Conservation (phyloP, 2,113 vertebrate genomes). For the Hippocampus barbouri region DNA sequence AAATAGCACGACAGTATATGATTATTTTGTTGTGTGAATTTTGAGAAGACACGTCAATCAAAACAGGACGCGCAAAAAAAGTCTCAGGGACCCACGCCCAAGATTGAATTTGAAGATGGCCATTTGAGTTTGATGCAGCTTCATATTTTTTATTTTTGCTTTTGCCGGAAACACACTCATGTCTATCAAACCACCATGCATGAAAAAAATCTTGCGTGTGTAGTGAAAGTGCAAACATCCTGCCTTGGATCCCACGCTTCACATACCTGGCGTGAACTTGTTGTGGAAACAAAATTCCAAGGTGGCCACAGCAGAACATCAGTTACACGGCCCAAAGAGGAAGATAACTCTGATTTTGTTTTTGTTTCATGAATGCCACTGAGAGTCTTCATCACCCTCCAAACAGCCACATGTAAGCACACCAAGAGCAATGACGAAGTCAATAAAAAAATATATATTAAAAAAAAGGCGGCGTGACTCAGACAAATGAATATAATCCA, state of each 20-base stretch:
- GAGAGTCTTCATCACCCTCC: background rate
- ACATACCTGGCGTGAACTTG: constrained; percentile 5
- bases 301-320: constrained; percentile 6
- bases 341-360: constrained; percentile 11
- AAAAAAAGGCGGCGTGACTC: constrained; percentile 20
- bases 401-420: background rate
- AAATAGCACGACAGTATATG: too few species aligned
- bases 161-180: background rate
- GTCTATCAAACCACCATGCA: background rate
- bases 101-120: too few species aligned
- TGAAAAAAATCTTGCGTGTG: background rate
- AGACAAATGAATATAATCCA: constrained; percentile 9
- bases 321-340: constrained; percentile 3
- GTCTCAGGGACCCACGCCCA: too few species aligned
- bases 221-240: constrained; percentile 8
- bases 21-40: too few species aligned
- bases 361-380: background rate
- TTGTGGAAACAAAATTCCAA: constrained; percentile 20
- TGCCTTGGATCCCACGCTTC: constrained; percentile 7
- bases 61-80: too few species aligned
- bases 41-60: background rate
- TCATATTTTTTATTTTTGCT: background rate
- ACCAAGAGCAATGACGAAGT: background rate
- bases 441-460: background rate
- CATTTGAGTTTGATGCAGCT: background rate